Percentiles rank a stretch among this genome's conserved stretches.
These are phyloP conservation scores for Panzeria rudis DNA, from an alignment of 2,888 invertebrate species.

Conservation along the genomic window DNA sequence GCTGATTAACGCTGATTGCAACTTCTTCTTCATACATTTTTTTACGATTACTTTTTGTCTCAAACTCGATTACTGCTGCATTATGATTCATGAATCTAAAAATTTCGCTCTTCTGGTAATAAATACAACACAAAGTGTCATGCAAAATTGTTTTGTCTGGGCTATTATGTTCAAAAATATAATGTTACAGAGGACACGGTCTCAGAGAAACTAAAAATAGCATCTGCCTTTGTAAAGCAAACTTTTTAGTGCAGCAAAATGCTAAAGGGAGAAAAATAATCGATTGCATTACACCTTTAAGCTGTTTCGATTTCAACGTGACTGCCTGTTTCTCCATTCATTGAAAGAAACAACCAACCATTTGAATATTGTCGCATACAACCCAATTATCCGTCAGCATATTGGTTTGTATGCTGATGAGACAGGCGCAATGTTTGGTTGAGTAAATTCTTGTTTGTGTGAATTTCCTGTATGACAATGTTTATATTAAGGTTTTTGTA, in stretches of 20 bases:
- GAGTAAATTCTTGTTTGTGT: not conserved
- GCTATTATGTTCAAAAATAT: not conserved
- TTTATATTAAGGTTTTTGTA: conserved; percentile 53
- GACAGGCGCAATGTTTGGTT: not conserved
- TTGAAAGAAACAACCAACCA: not conserved
- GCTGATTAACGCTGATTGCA: too few relatives aligned
- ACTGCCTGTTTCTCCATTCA: not conserved
- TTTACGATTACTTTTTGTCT: not conserved
- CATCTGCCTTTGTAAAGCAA: not conserved
- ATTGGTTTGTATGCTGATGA: not conserved
- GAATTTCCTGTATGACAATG: conserved; percentile 46
- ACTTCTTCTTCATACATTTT: too few relatives aligned
- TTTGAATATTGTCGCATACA: conserved; percentile 6
- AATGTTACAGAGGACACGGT: not conserved
- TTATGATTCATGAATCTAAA: too few relatives aligned
- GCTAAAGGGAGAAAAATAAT: not conserved
- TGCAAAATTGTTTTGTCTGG: not conserved
- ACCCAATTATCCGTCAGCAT: not conserved
- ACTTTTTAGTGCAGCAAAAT: not conserved
- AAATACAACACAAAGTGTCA: not conserved
- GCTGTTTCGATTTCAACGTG: conserved; percentile 17
- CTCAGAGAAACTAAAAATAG: not conserved
- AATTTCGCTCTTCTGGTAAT: not conserved
- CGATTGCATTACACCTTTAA: conserved; percentile 44
- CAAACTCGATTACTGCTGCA: too few relatives aligned